phyloP scores from a whole-genome alignment of 1,140 invertebrate genomes.

The Hermetia illucens region DNA sequence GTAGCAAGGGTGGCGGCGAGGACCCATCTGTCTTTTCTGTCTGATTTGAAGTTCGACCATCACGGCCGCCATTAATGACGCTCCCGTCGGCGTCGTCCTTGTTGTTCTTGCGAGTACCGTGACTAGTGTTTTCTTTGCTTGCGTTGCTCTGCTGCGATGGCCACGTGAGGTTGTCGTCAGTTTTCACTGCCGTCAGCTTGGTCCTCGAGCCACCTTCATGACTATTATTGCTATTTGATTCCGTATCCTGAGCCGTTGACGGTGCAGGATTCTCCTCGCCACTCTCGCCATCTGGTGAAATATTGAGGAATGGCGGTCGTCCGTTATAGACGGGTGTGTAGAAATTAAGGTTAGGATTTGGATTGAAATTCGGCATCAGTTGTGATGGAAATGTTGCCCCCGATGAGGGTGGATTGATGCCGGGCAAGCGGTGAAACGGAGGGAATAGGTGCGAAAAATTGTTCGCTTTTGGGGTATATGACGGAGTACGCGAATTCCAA shows the following conservation, averaged over 20 bases:
- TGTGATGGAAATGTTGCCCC: too few relatives aligned
- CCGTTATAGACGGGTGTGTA: neutral
- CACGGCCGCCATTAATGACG: conserved; percentile 1
- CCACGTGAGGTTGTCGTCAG: neutral
- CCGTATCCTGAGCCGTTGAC: neutral
- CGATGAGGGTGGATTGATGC: conserved; percentile 9
- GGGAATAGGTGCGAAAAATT: conserved; percentile 23
- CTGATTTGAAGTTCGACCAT: neutral
- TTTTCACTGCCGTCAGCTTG: neutral
- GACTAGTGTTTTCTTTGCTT: neutral
- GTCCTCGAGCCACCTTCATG: neutral
- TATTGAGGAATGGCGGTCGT: neutral
- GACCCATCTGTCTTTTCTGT: neutral
- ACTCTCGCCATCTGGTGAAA: neutral
- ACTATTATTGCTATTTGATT: neutral
- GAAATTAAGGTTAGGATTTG: neutral
- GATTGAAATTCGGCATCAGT: too few relatives aligned
- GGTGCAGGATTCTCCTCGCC: neutral
- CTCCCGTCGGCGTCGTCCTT: conserved; percentile 5
- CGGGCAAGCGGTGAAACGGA: conserved; percentile 17
- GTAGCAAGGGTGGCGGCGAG: conserved; percentile 11
- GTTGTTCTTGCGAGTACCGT: neutral
- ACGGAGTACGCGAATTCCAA: conserved; percentile 12
- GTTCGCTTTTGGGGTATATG: conserved; percentile 21
- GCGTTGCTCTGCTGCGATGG: neutral